Percentiles rank a stretch among this genome's conserved stretches.
Conservation (phyloP, 2,888 invertebrate species). For the Parnassius apollo region DNA sequence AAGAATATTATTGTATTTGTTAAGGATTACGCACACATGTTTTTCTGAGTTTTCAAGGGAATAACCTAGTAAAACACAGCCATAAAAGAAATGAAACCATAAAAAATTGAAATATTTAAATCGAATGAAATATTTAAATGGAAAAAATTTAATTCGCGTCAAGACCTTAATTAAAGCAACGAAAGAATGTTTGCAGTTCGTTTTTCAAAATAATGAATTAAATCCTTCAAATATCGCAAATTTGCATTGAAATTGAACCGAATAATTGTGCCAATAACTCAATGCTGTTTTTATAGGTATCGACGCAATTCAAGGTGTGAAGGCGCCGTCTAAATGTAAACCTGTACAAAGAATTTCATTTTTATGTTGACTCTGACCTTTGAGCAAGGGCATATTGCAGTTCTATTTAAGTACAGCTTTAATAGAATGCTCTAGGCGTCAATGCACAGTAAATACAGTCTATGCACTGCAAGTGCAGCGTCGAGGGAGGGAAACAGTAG, state of each 20-base stretch:
- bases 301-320: conserved; percentile 2
- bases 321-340: conserved; percentile 16
- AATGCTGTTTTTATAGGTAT: not conserved
- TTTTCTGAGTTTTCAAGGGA: no score
- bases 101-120: no score
- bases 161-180: no score
- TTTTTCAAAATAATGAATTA: no score
- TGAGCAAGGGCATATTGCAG: conserved; percentile 9
- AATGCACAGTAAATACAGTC: not conserved
- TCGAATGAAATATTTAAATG: no score
- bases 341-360: conserved; percentile 20
- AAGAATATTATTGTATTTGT: no score
- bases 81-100: no score
- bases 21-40: no score
- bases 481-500: conserved; percentile 1
- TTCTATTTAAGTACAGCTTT: conserved; percentile 7
- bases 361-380: conserved; percentile 23
- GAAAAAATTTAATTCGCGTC: no score
- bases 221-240: no score
- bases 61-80: no score
- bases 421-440: conserved; percentile 9
- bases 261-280: conserved; percentile 1
- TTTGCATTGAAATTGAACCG: conserved; percentile 1
- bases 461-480: not conserved
- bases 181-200: no score